These are phyloP conservation scores for Catostomus latipinnis DNA, from an alignment of 2,797 vertebrate genomes.

Conservation along the genomic window DNA sequence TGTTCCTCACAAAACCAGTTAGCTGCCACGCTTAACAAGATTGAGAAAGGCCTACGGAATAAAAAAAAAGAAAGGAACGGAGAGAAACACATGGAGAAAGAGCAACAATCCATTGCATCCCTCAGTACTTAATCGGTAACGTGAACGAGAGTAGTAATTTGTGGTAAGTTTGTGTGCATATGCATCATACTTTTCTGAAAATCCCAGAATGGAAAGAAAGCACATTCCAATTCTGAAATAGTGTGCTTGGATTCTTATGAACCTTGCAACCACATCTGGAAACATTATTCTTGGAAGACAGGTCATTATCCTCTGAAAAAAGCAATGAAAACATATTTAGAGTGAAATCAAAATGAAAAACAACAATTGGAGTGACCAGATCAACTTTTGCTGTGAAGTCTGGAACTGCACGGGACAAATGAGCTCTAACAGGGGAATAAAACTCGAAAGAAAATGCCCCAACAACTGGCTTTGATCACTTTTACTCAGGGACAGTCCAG, in stretches of 20 bases:
- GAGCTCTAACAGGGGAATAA: conserved; percentile 17
- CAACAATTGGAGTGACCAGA: conserved; percentile 59
- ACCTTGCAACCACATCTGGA: conserved; percentile 77
- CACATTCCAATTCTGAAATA: conserved; percentile 70
- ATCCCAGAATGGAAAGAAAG: conserved; percentile 55
- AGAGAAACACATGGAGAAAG: conserved; percentile 11
- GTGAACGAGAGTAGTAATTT: conserved; percentile 66
- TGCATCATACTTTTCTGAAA: conserved; percentile 65
- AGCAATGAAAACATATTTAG: conserved; percentile 55
- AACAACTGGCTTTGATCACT: no score
- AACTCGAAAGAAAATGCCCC: no score
- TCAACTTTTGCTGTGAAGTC: conserved; percentile 62
- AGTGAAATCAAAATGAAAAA: conserved; percentile 56
- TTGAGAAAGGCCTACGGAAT: conserved; percentile 47
- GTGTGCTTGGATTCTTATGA: conserved; percentile 70
- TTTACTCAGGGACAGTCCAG: no score
- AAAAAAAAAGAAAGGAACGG: conserved; percentile 22
- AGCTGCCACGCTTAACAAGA: conserved; percentile 48
- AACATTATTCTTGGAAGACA: conserved; percentile 77
- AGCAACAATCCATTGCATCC: conserved; percentile 56
- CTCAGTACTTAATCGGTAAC: conserved; percentile 71
- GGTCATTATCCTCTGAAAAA: conserved; percentile 69
- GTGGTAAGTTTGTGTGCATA: conserved; percentile 52
- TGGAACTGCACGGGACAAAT: conserved; percentile 52
- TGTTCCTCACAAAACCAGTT: conserved; percentile 47